Percentiles rank a stretch among this genome's conserved stretches.
Conservation (phyloP, 1,140 invertebrate genomes). For the Chrysomallon squamiferum region DNA sequence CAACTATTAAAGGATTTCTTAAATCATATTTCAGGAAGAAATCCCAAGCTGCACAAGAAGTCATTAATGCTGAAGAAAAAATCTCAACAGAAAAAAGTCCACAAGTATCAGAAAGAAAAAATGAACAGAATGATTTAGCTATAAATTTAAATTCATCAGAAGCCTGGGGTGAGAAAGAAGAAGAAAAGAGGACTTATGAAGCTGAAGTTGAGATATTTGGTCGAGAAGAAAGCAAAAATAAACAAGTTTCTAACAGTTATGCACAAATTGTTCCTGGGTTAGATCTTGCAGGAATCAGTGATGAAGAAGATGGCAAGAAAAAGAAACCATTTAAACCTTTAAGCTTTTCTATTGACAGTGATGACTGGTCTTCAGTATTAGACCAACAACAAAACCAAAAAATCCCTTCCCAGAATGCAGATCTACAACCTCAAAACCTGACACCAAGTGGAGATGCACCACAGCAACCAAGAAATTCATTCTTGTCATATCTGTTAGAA, state of each 20-base stretch:
- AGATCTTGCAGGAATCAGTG: slow-evolving; percentile 35
- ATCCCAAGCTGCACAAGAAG: slow-evolving; percentile 6
- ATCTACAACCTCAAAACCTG: background rate
- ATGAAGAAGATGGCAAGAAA: slow-evolving; percentile 26
- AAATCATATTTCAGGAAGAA: slow-evolving; percentile 35
- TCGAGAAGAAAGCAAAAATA: slow-evolving; percentile 29
- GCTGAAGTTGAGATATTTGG: slow-evolving; percentile 47
- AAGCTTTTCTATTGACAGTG: slow-evolving; percentile 19
- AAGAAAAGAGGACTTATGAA: slow-evolving; percentile 7
- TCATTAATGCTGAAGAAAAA: background rate
- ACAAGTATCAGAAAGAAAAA: background rate
- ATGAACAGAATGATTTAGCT: background rate
- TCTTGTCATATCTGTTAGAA: no score
- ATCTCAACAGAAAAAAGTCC: background rate
- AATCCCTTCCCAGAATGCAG: background rate
- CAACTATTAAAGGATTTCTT: slow-evolving; percentile 35
- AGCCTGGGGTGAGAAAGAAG: slow-evolving; percentile 22
- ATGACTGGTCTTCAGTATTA: slow-evolving; percentile 20
- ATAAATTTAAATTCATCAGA: background rate
- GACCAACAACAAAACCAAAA: background rate
- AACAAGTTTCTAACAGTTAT: slow-evolving; percentile 11
- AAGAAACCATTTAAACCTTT: background rate
- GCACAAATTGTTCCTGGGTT: slow-evolving; percentile 29
- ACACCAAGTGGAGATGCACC: background rate
- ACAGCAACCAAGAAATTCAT: no score